phyloP scores from a whole-genome alignment of 2,797 vertebrate genomes.

The Lagodon rhomboides region DNA sequence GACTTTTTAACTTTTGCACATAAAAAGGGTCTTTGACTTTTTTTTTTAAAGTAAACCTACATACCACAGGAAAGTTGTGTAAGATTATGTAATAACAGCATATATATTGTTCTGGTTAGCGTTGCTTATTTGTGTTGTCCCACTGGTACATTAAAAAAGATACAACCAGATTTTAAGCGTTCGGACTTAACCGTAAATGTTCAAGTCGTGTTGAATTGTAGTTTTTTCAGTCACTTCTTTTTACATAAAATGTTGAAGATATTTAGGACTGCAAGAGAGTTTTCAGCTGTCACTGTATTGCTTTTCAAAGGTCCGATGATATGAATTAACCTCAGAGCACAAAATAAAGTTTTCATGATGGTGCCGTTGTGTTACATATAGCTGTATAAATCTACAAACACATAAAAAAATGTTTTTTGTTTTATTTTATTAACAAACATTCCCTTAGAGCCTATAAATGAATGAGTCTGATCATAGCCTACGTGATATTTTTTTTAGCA shows the following conservation, averaged over 20 bases:
- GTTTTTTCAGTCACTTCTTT: slow-evolving; percentile 24
- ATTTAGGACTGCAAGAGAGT: slow-evolving; percentile 30
- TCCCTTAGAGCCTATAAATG: slow-evolving; percentile 73
- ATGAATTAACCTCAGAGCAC: slow-evolving; percentile 47
- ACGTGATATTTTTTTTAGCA: slow-evolving; percentile 56
- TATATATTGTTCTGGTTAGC: slow-evolving; percentile 6
- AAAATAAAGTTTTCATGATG: slow-evolving; percentile 56
- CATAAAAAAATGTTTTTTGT: slow-evolving; percentile 58
- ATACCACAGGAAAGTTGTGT: slow-evolving; percentile 1
- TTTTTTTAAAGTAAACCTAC: slow-evolving; percentile 18
- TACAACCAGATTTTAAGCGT: slow-evolving; percentile 7
- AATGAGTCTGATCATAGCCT: slow-evolving; percentile 55
- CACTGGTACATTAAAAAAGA: slow-evolving; percentile 15
- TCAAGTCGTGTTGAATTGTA: not conserved
- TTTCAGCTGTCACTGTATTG: slow-evolving; percentile 53
- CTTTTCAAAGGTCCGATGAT: slow-evolving; percentile 57
- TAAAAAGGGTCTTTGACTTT: slow-evolving; percentile 3
- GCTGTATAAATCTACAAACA: slow-evolving; percentile 83
- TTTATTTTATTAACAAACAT: slow-evolving; percentile 60
- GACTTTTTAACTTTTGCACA: slow-evolving; percentile 46
- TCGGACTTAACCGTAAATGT: slow-evolving; percentile 11
- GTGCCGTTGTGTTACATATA: slow-evolving; percentile 71
- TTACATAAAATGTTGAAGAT: slow-evolving; percentile 12
- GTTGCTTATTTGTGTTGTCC: slow-evolving; percentile 2
- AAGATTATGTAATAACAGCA: slow-evolving; percentile 2